A percentile compares a stretch with the other conserved stretches of the same genome.
These are phyloP conservation scores for Mellivora capensis DNA, from an alignment of 2,113 vertebrate genomes.

Conservation along the genomic window DNA sequence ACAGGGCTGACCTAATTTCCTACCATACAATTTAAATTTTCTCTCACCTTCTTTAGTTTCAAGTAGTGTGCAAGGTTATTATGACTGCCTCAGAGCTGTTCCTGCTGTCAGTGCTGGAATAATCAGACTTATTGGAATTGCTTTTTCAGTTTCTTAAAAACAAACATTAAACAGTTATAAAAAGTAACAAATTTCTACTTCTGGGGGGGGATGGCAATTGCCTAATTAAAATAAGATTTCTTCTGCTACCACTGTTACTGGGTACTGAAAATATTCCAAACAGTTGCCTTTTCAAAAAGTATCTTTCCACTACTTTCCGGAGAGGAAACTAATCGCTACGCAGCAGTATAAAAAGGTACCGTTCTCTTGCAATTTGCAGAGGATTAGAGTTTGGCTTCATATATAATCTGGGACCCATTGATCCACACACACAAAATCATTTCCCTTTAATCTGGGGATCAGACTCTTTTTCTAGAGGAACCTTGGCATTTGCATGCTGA, in stretches of 20 bases:
- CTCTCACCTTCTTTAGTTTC: slow-evolving; percentile 75
- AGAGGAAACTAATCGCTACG: slow-evolving; percentile 60
- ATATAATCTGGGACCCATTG: slow-evolving; percentile 75
- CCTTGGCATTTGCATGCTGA: slow-evolving; percentile 75
- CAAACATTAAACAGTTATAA: slow-evolving; percentile 63
- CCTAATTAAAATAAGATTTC: slow-evolving; percentile 73
- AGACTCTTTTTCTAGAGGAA: slow-evolving; percentile 76
- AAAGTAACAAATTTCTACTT: slow-evolving; percentile 69
- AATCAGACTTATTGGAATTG: slow-evolving; percentile 63
- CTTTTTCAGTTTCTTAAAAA: slow-evolving; percentile 72
- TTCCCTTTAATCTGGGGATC: slow-evolving; percentile 80
- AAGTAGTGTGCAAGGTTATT: slow-evolving; percentile 73
- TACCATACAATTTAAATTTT: slow-evolving; percentile 63
- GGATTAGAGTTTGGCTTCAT: slow-evolving; percentile 77
- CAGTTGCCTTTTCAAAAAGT: slow-evolving; percentile 61
- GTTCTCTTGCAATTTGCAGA: slow-evolving; percentile 68
- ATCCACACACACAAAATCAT: slow-evolving; percentile 74
- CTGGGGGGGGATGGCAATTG: slow-evolving; percentile 56
- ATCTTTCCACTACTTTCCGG: slow-evolving; percentile 63
- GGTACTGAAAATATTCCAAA: slow-evolving; percentile 66
- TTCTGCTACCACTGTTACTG: slow-evolving; percentile 59
- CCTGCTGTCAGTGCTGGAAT: slow-evolving; percentile 74
- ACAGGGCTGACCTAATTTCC: slow-evolving; percentile 65
- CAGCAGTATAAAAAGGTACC: slow-evolving; percentile 66
- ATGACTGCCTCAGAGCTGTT: slow-evolving; percentile 64